Percentiles rank a stretch among this genome's conserved stretches.
Conservation (phyloP, 2,888 invertebrate species). For the Cyrtodaria siliqua region DNA sequence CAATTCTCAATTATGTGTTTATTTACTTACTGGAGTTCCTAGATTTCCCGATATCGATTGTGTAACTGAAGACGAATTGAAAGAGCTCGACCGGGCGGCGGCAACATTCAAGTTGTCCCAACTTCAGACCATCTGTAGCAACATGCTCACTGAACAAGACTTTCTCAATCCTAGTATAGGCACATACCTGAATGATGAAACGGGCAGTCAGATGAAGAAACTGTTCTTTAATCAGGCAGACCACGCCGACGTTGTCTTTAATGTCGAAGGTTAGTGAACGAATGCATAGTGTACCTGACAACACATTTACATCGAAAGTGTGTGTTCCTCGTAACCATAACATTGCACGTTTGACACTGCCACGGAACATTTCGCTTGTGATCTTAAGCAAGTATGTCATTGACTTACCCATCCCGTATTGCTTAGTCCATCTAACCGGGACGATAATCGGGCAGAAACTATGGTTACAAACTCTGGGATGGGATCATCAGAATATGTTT, state of each 20-base stretch:
- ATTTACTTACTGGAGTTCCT: constrained; percentile 80
- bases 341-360: too few relatives aligned
- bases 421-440: too few relatives aligned
- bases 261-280: constrained; percentile 74
- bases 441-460: too few relatives aligned
- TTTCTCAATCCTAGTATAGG: constrained; percentile 84
- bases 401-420: too few relatives aligned
- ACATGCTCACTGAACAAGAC: constrained; percentile 79
- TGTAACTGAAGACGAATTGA: constrained; percentile 65
- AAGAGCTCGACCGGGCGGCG: constrained; percentile 73
- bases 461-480: too few relatives aligned
- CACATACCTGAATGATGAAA: constrained; percentile 81
- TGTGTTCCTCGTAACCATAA: too few relatives aligned
- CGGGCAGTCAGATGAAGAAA: constrained; percentile 78
- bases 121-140: constrained; percentile 80
- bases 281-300: too few relatives aligned
- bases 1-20: too few relatives aligned
- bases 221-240: constrained; percentile 77
- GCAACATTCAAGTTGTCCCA: constrained; percentile 75
- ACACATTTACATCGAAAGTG: too few relatives aligned
- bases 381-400: too few relatives aligned
- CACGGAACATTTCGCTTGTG: too few relatives aligned
- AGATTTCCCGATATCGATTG: constrained; percentile 69
- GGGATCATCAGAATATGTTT: too few relatives aligned
- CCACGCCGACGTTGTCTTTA: constrained; percentile 78